Conservation (phyloP, 2,113 vertebrate genomes). For the Callipepla californica region DNA sequence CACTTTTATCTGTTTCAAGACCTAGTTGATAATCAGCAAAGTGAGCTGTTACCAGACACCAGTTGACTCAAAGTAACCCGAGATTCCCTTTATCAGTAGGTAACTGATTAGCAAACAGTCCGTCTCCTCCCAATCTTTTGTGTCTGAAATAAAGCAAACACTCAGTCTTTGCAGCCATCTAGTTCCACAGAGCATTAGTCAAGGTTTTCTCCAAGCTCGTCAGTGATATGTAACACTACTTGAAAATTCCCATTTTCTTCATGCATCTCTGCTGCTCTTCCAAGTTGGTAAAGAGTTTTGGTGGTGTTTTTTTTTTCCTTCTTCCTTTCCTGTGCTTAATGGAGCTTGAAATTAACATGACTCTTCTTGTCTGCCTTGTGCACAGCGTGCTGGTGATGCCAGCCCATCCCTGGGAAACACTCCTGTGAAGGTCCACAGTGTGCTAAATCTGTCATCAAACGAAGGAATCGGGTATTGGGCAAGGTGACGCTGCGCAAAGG, state of each 20-base stretch:
- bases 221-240: neutral
- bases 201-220: neutral
- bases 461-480: neutral
- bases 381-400: conserved; percentile 19
- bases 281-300: neutral
- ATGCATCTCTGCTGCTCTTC: neutral
- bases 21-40: neutral
- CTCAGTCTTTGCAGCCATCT: neutral
- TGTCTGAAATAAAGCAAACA: neutral
- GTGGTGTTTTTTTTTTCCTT: neutral
- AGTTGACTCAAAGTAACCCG: conserved; percentile 29
- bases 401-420: conserved; percentile 36
- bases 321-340: conserved; percentile 45
- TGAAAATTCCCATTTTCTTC: neutral
- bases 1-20: neutral
- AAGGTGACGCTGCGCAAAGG: neutral
- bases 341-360: conserved; percentile 59
- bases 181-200: neutral
- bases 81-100: conserved; percentile 42
- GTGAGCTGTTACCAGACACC: conserved; percentile 35
- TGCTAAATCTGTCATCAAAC: neutral
- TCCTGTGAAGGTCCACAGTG: neutral
- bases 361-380: conserved; percentile 22
- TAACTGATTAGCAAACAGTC: conserved; percentile 19
- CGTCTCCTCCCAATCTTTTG: conserved; percentile 1